These are phyloP conservation scores for Lithosia quadra DNA, from an alignment of 2,888 invertebrate genomes.

Conservation along the genomic window DNA sequence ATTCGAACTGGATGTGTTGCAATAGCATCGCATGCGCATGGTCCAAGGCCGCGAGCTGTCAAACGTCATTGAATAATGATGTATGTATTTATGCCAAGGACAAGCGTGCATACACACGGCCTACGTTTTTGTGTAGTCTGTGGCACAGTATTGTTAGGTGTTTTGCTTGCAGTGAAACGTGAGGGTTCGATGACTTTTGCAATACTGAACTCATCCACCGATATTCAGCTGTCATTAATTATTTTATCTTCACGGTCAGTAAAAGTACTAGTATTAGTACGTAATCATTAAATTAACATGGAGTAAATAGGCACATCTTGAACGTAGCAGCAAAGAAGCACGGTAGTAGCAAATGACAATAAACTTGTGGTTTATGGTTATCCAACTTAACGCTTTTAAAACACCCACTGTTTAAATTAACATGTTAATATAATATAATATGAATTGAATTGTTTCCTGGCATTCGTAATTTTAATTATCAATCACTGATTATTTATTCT, in stretches of 20 bases:
- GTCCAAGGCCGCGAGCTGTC: slow-evolving; percentile 53
- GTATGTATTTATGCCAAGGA: slow-evolving; percentile 51
- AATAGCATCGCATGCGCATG: slow-evolving; percentile 42
- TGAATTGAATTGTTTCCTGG: too few species aligned
- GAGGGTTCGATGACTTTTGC: slow-evolving; percentile 14
- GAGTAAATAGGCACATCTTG: background rate
- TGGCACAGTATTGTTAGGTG: background rate
- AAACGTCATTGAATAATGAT: slow-evolving; percentile 60
- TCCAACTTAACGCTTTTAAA: background rate
- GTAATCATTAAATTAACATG: background rate
- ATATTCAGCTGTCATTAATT: background rate
- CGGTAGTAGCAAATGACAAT: too few species aligned
- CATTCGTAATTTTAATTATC: background rate
- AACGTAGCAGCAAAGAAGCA: too few species aligned
- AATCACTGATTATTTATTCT: background rate
- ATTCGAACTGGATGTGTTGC: slow-evolving; percentile 37
- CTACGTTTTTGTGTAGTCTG: slow-evolving; percentile 25
- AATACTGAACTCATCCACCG: background rate
- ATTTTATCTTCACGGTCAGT: slow-evolving; percentile 4
- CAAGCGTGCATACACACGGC: slow-evolving; percentile 28
- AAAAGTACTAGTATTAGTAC: background rate
- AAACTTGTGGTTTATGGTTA: too few species aligned
- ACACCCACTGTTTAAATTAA: background rate
- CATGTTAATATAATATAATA: background rate
- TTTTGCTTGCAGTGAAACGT: slow-evolving; percentile 2